These are phyloP conservation scores for Clarias pachynema DNA, from an alignment of 2,797 vertebrate genomes.

Conservation along the genomic window DNA sequence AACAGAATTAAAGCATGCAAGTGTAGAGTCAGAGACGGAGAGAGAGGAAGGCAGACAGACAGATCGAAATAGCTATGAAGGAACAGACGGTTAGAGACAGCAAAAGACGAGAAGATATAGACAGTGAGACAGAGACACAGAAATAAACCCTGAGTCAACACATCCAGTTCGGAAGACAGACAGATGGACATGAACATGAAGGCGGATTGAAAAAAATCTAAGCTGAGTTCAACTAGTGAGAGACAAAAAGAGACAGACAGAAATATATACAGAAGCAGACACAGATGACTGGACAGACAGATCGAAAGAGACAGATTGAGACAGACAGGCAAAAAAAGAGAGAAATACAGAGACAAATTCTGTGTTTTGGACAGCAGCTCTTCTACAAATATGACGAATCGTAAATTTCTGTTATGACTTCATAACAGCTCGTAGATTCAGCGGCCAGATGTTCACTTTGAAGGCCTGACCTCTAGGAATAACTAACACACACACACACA, in stretches of 20 bases:
- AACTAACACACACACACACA: slow-evolving; percentile 43
- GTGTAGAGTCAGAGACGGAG: not conserved
- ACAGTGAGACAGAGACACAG: not conserved
- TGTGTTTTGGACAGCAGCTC: slow-evolving; percentile 17
- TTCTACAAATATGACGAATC: slow-evolving; percentile 8
- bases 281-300: too few species aligned
- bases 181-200: not conserved
- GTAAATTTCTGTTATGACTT: slow-evolving; percentile 41
- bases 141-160: not conserved
- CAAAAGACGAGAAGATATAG: not conserved
- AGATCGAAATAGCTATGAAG: not conserved
- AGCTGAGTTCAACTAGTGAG: too few species aligned
- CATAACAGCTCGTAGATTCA: slow-evolving; percentile 49
- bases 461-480: slow-evolving; percentile 63
- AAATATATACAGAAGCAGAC: not conserved
- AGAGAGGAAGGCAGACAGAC: not conserved
- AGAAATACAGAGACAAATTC: not conserved
- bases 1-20: not conserved
- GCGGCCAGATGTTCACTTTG: slow-evolving; percentile 60
- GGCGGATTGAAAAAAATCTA: too few species aligned
- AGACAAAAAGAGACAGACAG: not conserved
- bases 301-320: not conserved
- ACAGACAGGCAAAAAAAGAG: too few species aligned
- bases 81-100: not conserved
- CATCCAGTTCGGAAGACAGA: not conserved